Percentiles rank a stretch among this genome's conserved stretches.
These are phyloP conservation scores for Lepidochitona cinerea DNA, from an alignment of 2,888 invertebrate species.

Conservation along the genomic window DNA sequence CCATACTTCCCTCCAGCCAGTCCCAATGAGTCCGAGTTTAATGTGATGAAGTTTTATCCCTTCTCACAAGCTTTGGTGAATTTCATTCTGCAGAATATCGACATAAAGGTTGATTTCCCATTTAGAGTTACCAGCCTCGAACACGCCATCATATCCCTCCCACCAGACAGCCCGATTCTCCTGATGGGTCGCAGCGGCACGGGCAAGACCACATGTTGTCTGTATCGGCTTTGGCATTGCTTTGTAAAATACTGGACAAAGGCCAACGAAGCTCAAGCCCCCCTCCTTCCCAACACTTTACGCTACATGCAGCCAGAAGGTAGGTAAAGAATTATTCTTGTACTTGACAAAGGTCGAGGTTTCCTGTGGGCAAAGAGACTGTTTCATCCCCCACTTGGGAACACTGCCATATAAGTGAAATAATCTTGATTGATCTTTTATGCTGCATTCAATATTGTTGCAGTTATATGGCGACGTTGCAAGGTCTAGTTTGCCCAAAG, in stretches of 20 bases:
- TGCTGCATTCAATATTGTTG: no score
- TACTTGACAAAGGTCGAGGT: no score
- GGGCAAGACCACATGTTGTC: constrained; percentile 64
- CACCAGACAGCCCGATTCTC: constrained; percentile 47
- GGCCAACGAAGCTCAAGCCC: constrained; percentile 41
- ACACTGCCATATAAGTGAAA: no score
- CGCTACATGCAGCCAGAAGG: no score
- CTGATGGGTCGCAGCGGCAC: constrained; percentile 65
- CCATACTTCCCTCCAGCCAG: constrained; percentile 55
- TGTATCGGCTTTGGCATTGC: constrained; percentile 59
- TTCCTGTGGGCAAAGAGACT: no score
- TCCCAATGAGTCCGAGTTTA: constrained; percentile 53
- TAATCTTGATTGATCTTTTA: no score
- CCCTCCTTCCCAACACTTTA: constrained; percentile 33
- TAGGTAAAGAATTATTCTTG: no score
- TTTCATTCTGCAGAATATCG: constrained; percentile 47
- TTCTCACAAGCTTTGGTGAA: constrained; percentile 54
- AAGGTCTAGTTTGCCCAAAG: no score
- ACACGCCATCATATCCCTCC: constrained; percentile 56
- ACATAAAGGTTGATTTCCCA: constrained; percentile 57
- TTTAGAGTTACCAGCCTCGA: constrained; percentile 63
- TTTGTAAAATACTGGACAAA: constrained; percentile 56
- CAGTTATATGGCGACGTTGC: no score
- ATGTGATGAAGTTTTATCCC: constrained; percentile 63
- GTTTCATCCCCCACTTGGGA: no score